Conservation (phyloP, 2,797 vertebrate genomes). For the Sebastes iracundus region DNA sequence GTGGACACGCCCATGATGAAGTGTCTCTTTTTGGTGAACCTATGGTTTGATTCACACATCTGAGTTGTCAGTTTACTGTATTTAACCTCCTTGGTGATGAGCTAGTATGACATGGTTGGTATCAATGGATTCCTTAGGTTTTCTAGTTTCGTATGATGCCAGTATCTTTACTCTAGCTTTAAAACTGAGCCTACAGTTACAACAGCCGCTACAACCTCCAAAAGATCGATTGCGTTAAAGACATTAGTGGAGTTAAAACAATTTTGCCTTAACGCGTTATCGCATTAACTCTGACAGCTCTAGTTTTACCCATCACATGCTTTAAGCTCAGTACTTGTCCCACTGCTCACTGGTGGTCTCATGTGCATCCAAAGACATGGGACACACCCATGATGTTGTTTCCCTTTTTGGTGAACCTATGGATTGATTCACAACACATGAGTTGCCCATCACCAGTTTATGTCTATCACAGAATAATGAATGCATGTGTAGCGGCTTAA, state of each 20-base stretch:
- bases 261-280: too few relatives aligned
- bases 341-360: neutral
- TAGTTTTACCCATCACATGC: neutral
- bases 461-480: neutral
- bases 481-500: neutral
- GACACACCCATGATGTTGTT: neutral
- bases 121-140: too few relatives aligned
- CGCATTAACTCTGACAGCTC: too few relatives aligned
- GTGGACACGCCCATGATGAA: conserved; percentile 45
- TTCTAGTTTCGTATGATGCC: too few relatives aligned
- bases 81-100: too few relatives aligned
- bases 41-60: neutral
- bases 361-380: neutral
- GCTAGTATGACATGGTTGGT: too few relatives aligned
- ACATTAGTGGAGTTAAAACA: too few relatives aligned
- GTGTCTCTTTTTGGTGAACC: neutral
- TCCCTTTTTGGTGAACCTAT: neutral
- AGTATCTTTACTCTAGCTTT: too few relatives aligned
- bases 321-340: neutral
- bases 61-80: too few relatives aligned
- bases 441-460: neutral
- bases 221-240: too few relatives aligned
- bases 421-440: neutral
- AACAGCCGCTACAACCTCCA: too few relatives aligned
- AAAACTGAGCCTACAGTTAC: too few relatives aligned